Evolutionary conservation across 1,140 invertebrate genomes (phyloP).

Genomic region (Piezodorus guildinii): DNA sequence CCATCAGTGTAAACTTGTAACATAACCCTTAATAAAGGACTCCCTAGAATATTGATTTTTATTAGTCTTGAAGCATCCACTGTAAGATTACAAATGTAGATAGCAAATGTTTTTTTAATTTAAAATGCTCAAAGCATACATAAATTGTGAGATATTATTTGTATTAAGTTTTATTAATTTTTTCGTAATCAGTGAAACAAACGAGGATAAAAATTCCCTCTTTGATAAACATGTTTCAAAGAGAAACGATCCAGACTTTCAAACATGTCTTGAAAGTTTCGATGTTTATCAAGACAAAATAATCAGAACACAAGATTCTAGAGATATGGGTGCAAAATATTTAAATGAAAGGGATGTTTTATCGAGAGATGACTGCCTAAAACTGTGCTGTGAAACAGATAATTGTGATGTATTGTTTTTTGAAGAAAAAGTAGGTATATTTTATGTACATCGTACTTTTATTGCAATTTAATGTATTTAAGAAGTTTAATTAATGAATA

Average conservation of each 20-base stretch:
- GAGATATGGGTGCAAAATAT: conserved; percentile 75
- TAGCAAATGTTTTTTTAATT: background rate
- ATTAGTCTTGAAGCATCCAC: background rate
- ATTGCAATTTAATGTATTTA: too few species aligned
- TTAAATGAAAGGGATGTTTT: conserved; percentile 71
- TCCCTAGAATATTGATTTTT: background rate
- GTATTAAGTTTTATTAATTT: conserved; percentile 1
- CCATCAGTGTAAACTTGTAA: too few species aligned
- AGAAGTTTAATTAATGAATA: too few species aligned
- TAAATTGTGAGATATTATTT: background rate
- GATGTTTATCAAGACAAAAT: conserved; percentile 79
- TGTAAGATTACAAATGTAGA: conserved; percentile 2
- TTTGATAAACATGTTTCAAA: background rate
- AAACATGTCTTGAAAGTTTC: conserved; percentile 51
- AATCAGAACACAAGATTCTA: conserved; percentile 78
- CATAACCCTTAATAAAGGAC: too few species aligned
- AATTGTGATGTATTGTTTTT: conserved; percentile 84
- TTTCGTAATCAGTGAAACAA: background rate
- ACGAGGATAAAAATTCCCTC: background rate
- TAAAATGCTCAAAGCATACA: background rate
- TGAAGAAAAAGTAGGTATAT: conserved; percentile 66
- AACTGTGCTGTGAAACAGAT: conserved; percentile 73
- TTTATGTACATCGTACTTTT: too few species aligned
- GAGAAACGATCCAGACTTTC: conserved; percentile 12
- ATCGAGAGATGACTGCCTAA: conserved; percentile 65